Base-by-base conservation (phyloP, 2,888 invertebrate species). In the Diloba caeruleocephala region DNA sequence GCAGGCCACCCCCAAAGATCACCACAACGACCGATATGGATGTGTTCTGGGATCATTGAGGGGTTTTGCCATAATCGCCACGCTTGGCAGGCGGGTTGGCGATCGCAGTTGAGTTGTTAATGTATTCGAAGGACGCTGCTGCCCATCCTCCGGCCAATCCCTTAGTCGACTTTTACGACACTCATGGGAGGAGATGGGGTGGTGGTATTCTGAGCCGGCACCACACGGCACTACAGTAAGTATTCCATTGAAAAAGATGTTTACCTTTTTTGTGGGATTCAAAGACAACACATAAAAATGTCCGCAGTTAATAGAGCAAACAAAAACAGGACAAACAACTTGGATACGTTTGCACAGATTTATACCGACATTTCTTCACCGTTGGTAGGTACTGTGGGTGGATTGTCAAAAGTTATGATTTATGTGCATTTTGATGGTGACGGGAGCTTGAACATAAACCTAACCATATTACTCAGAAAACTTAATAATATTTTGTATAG, bases 361-460 rank as follows among this genome's bases (percentile, higher is more conserved):
- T 77, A 78, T 81, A 75, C 75, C 75, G 82, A 79, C 78, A 68
- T 77, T 84, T 76, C 74, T 78, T 76, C 66, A 63, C 57, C 48
- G 73, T 71, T 64, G 72, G 67, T 60, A 71, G 72, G 67, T 60
- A 71, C 69, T 59, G 71, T 74, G 69, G 71, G 65, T 60, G 69
- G 52, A 55, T 74, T 79, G 78, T 78, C 12, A 69, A 78, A 88
- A 89, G 77, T 84, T 85, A 82, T 83, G 83, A 88, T 87, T 87
- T 86, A 88, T 88, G 87, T 79, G 85, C 88, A 84, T 86, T 84
- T 84, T 84, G 82, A 84, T 87, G 73, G 74, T 76, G 70, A 46
- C 50, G 44, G 55, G 60, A 74, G 75, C 73, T 71, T 62, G 62
- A 74, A 78, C 78, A 81, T 78, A 80, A 79, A 79, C 78, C 72